Evolutionary conservation across 1,140 invertebrate species (phyloP).

Genomic region (Drusus annulatus): DNA sequence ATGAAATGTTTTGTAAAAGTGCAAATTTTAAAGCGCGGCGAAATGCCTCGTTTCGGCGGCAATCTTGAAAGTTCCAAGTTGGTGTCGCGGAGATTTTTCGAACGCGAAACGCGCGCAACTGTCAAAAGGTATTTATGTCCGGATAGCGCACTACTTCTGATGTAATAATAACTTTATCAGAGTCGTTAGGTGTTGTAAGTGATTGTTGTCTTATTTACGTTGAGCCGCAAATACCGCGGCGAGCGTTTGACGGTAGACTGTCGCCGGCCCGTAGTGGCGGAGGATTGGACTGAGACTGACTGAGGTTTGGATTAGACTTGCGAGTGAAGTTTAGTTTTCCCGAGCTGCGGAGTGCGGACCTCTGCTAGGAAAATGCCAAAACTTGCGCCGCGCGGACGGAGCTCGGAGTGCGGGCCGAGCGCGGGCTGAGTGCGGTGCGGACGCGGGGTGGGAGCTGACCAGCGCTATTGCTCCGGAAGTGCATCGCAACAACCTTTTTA

Average conservation of each 20-base stretch:
- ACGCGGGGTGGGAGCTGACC: background rate
- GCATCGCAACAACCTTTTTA: background rate
- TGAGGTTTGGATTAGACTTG: background rate
- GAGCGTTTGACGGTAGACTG: background rate
- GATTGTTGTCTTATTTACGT: constrained; percentile 27
- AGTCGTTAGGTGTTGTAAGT: constrained; percentile 5
- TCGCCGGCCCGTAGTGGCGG: constrained; percentile 7
- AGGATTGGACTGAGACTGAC: constrained; percentile 12
- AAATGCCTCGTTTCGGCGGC: background rate
- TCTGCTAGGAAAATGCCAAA: constrained; percentile 29
- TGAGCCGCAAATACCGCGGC: constrained; percentile 3
- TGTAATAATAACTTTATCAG: constrained; percentile 21
- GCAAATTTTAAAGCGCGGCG: background rate
- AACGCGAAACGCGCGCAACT: background rate
- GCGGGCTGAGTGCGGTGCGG: background rate
- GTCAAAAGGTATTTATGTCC: background rate
- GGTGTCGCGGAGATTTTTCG: background rate
- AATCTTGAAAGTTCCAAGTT: background rate
- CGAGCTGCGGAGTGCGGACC: background rate
- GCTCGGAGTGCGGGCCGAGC: background rate
- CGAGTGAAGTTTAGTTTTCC: background rate
- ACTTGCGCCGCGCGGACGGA: constrained; percentile 1
- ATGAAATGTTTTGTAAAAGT: background rate
- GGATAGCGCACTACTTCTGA: background rate
- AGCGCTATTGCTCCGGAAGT: background rate